Evolutionary conservation across 2,113 vertebrate species (phyloP).

Genomic region (Spea bombifrons): DNA sequence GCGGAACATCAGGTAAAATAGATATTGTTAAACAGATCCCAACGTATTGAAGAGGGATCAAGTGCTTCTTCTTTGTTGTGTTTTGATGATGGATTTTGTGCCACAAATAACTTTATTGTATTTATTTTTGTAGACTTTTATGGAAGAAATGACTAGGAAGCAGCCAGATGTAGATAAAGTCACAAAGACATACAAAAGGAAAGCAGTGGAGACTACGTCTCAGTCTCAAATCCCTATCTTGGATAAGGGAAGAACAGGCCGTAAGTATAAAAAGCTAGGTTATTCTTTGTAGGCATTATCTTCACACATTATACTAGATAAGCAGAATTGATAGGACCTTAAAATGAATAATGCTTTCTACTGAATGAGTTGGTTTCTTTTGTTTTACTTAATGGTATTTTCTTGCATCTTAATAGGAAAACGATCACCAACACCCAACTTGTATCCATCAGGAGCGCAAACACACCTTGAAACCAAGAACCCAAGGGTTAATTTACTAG

Average conservation of each 20-base stretch:
- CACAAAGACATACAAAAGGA: slow-evolving; percentile 96
- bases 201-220: slow-evolving; percentile 67
- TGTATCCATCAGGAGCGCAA: slow-evolving; percentile 82
- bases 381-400: background rate
- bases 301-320: background rate
- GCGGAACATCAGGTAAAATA: slow-evolving; percentile 88
- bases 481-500: slow-evolving; percentile 87
- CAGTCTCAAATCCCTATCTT: slow-evolving; percentile 94
- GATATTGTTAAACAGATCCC: background rate
- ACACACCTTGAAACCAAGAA: slow-evolving; percentile 91
- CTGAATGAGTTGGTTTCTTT: too few species aligned
- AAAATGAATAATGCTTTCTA: too few species aligned
- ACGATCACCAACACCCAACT: slow-evolving; percentile 81
- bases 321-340: too few species aligned
- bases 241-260: slow-evolving; percentile 82
- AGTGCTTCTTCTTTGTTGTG: background rate
- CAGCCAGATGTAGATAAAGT: slow-evolving; percentile 98
- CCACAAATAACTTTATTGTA: slow-evolving; percentile 11
- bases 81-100: background rate
- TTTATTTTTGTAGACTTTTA: slow-evolving; percentile 76
- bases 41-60: background rate
- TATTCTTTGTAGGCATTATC: background rate
- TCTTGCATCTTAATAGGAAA: slow-evolving; percentile 76
- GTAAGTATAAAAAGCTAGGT: slow-evolving; percentile 68
- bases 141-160: slow-evolving; percentile 99